These are phyloP conservation scores for Rhinella marina DNA, from an alignment of 2,797 vertebrate species.

Conservation along the genomic window DNA sequence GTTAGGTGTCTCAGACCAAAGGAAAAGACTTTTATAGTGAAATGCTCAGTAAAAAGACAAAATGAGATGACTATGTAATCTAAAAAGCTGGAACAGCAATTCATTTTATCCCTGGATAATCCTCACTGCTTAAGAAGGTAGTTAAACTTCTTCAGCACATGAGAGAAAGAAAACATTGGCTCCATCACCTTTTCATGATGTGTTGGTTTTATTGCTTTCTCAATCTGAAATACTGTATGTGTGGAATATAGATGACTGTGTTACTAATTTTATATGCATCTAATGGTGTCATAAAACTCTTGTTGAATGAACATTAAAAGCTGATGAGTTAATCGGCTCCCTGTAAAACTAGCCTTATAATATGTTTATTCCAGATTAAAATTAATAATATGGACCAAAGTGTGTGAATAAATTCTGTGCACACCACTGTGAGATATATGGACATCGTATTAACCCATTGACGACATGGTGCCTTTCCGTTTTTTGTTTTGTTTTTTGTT, in stretches of 20 bases:
- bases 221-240: background rate
- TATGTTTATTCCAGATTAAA: background rate
- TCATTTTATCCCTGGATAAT: conserved; percentile 51
- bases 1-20: background rate
- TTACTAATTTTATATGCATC: background rate
- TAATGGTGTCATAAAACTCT: background rate
- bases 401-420: background rate
- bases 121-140: conserved; percentile 26
- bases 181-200: conserved; percentile 23
- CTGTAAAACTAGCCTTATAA: background rate
- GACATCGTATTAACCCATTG: too few relatives aligned
- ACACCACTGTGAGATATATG: too few relatives aligned
- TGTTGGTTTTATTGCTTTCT: conserved; percentile 11
- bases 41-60: background rate
- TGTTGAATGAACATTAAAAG: background rate
- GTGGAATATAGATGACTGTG: background rate
- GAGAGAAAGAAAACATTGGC: conserved; percentile 38
- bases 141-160: conserved; percentile 28
- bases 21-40: conserved; percentile 28
- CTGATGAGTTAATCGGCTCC: background rate
- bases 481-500: too few relatives aligned
- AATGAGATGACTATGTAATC: conserved; percentile 21
- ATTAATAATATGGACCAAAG: background rate
- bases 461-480: too few relatives aligned
- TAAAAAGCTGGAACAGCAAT: conserved; percentile 24